These are phyloP conservation scores for Nebria brevicollis DNA, from an alignment of 2,888 invertebrate species.

Conservation along the genomic window DNA sequence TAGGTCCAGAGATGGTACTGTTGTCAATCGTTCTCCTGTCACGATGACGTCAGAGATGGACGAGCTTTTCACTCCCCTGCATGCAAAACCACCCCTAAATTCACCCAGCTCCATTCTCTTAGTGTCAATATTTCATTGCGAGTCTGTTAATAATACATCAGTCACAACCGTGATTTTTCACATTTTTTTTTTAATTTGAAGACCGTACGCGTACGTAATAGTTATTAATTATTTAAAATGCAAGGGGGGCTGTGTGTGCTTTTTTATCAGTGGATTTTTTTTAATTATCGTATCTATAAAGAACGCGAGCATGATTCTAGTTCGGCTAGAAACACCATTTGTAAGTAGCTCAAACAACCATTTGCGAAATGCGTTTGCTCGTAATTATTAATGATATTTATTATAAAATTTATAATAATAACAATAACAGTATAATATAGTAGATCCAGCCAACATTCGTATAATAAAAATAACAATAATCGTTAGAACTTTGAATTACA, in stretches of 20 bases:
- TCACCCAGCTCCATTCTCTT: neutral
- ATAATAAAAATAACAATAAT: conserved; percentile 59
- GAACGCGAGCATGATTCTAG: no score
- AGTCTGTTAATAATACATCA: conserved; percentile 5
- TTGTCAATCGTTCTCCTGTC: conserved; percentile 9
- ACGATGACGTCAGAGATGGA: conserved; percentile 15
- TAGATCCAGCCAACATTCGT: conserved; percentile 42
- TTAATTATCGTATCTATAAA: no score
- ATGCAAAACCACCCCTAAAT: neutral
- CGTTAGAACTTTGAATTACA: conserved; percentile 61
- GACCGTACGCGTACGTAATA: no score
- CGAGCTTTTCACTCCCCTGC: neutral
- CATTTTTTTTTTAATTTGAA: no score
- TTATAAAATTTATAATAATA: conserved; percentile 48
- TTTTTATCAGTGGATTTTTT: no score
- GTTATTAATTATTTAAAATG: no score
- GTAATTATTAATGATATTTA: no score
- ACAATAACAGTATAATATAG: conserved; percentile 48
- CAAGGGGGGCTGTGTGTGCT: no score
- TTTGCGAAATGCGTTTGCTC: no score
- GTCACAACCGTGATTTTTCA: conserved; percentile 2
- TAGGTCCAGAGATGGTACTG: conserved; percentile 11
- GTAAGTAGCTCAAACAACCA: no score
- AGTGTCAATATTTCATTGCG: conserved; percentile 11
- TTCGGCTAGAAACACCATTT: no score